phyloP scores from a whole-genome alignment of 2,797 vertebrate genomes.

The Gallirallus australis region DNA sequence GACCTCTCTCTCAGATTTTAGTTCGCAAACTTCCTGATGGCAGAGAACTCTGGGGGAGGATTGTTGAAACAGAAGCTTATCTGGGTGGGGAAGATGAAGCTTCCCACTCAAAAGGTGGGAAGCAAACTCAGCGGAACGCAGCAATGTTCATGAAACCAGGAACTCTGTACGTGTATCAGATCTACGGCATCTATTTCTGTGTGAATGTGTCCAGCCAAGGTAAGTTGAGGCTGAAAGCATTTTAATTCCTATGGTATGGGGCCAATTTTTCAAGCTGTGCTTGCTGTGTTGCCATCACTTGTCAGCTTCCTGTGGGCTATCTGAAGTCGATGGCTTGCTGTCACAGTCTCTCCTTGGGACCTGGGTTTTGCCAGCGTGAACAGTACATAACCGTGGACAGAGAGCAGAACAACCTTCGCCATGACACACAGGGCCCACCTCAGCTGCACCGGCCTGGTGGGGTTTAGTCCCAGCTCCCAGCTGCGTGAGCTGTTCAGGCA shows the following conservation, averaged over 20 bases:
- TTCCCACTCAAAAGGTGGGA: slow-evolving; percentile 93
- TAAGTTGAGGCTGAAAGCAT: slow-evolving; percentile 60
- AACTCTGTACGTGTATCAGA: slow-evolving; percentile 94
- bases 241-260: background rate
- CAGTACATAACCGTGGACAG: background rate
- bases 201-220: slow-evolving; percentile 95
- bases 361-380: background rate
- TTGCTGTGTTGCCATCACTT: background rate
- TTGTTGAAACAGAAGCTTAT: slow-evolving; percentile 97
- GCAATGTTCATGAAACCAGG: slow-evolving; percentile 98
- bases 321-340: background rate
- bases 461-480: background rate
- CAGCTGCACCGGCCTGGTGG: background rate
- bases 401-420: background rate
- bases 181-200: slow-evolving; percentile 95
- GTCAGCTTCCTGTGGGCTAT: background rate
- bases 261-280: background rate
- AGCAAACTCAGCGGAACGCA: slow-evolving; percentile 87
- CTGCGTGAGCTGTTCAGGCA: background rate
- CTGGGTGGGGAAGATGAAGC: slow-evolving; percentile 93
- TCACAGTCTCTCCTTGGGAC: background rate
- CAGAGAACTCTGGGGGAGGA: slow-evolving; percentile 86
- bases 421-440: background rate
- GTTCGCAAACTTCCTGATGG: slow-evolving; percentile 86
- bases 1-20: slow-evolving; percentile 83